Evolutionary conservation across 2,888 invertebrate genomes (phyloP), one percentile per base, ranked within the genome.

Genomic region (Priocnemis perturbator): DNA sequence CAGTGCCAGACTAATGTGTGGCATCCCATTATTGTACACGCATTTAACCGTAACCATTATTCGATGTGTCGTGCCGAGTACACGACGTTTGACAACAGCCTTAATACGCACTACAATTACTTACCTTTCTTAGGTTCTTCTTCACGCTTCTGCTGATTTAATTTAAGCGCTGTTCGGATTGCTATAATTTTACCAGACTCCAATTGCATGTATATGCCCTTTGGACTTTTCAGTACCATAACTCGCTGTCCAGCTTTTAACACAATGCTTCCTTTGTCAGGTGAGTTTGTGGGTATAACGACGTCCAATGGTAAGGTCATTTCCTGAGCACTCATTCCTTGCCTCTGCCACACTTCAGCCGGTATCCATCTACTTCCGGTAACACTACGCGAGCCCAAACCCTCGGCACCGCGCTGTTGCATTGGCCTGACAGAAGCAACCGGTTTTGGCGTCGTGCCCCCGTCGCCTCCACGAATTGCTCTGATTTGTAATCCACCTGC

Each of bases 101-200:
- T n/a, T n/a, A n/a, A n/a, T n/a, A n/a, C n/a, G n/a, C n/a, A n/a
- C n/a, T 11, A 57, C 14, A 59, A 7, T n/a, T 15, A 60, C 45
- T 74, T 76, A 86, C 89, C 87, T 81, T 90, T 90, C 63, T 89
- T 89, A 7, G 88, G 88, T 71, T 87, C 89, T 81, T 85, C 91
- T 86, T 83, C 91, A 83, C 73, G 90, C 85, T 88, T 91, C 88
- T 73, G 91, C 89, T 83, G 93, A 72, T 88, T 92, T 4, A 94
- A 90, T 89, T 95, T 95, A 75, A 94, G 92, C 0, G 94, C 93
- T 0, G 94, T 95, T 84, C 95, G 93, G 79, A 98, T 97, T 23
- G 98, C 97, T 76, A 98, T 97, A 71, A 98, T 97, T 90, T 97
- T 97, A 30, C 98, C 98, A 79, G 96, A 97, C 85, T 97, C 96